Evolutionary conservation across 2,888 invertebrate genomes (phyloP), one percentile per base, ranked within the genome.

Genomic region (Merodon equestris): DNA sequence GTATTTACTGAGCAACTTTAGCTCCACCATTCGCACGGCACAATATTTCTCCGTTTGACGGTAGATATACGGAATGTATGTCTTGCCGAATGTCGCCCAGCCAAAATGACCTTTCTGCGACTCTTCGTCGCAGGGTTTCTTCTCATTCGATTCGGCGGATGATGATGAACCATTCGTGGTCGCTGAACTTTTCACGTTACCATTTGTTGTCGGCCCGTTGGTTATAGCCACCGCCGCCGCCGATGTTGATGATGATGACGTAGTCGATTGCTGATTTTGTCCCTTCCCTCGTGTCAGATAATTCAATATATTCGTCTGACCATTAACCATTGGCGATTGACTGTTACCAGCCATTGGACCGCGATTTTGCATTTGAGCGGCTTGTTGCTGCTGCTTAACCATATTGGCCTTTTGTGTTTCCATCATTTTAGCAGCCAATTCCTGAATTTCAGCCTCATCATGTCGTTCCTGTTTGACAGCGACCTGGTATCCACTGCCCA

Each of bases 11-110:
- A 97, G 91, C 51, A 97, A 91, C 88, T 97, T 97, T 85, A 93
- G 92, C 88, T 98, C 98, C 18, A 97, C 95, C 93, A 98, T 97
- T 64, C 97, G 92, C 58, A 98, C 97, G n/a, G 97, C 95, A 86
- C 96, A 96, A 88, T 95, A 97, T 87, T 94, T 94, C 86, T 96
- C 96, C 14, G 93, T 92, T 58, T 93, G 92, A 15, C 98, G 92
- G 86, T 94, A 93, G 82, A 98, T 95, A 88, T 95, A 97, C 0
- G 98, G 98, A 86, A 98, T 95, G 88, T 94, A 93, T 83, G 92
- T 93, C 85, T 94, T 94, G 77, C 96, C 96, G 56, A 97, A 92
- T 84, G 93, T 93, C 74, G 94, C 94, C 97, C 97, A 98, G 60
- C 97, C 97, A 88, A 97, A 98, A 85, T 95, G 93, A 44, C 95